These are phyloP conservation scores for Antechinus stuartii DNA, from an alignment of 2,113 vertebrate genomes.

Conservation along the genomic window DNA sequence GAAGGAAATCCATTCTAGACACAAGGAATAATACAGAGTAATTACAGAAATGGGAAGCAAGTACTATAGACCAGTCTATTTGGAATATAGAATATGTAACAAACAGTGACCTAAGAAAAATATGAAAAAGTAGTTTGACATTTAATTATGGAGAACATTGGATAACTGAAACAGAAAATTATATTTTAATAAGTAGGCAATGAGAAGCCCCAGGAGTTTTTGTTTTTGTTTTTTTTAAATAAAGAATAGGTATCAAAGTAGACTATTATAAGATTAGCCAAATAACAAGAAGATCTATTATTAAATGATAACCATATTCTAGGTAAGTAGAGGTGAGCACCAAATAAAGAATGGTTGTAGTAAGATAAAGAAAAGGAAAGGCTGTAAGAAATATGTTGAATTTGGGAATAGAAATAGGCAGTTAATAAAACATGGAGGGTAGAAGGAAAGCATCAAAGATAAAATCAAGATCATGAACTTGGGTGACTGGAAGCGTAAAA, in stretches of 20 bases:
- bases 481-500: not conserved
- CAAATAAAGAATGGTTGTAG: not conserved
- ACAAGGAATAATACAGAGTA: not conserved
- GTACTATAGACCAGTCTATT: not conserved
- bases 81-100: not conserved
- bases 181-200: not conserved
- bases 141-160: not conserved
- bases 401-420: not conserved
- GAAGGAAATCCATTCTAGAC: not conserved
- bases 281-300: not conserved
- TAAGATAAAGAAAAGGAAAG: not conserved
- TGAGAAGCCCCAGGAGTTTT: not conserved
- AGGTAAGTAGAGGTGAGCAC: not conserved
- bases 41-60: not conserved
- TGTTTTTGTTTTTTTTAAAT: not conserved
- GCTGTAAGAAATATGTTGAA: not conserved
- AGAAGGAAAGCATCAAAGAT: not conserved
- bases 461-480: not conserved
- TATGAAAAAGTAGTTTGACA: not conserved
- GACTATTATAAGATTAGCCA: not conserved
- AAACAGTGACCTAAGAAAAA: not conserved
- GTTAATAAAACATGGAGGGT: not conserved
- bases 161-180: not conserved
- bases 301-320: not conserved
- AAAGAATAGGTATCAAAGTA: not conserved